Evolutionary conservation across 2,888 invertebrate genomes (phyloP), one percentile per base, ranked within the genome.

Genomic region (Sarcophaga subvicina): DNA sequence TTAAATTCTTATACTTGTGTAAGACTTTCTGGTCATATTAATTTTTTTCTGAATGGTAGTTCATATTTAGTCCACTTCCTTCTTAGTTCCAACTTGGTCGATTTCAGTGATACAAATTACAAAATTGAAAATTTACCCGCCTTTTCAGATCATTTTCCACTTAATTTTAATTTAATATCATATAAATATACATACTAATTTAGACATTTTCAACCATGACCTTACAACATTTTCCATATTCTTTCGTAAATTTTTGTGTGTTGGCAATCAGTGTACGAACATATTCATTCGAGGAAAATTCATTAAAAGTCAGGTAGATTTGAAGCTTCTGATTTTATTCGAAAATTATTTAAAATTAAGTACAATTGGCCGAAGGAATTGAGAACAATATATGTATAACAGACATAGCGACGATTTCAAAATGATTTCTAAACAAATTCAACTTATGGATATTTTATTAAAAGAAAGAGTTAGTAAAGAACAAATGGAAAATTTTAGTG

Each of bases 271-370:
- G 8, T 27, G 37, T 37, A 37, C 37, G 37, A 37, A 37, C 5
- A 49, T 70, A 54, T 59, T 59, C 20, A 27, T 11, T 25, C 8
- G 3, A 59, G n/a, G 12, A 59, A 59, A 59, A 17, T 59, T 59
- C 25, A 64, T 3, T 64, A 14, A 64, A 64, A 6, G 12, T 12
- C 14, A 27, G 5, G 27, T 27, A 27, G 27, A 27, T 27, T 27
- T 70, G 22, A 22, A 20, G 8, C 70, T 17, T 70, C 70, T 14
- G 54, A 70, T 64, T 66, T 63, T 64, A 25, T 64, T 10, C 63
- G 64, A 64, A 76, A 64, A 76, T 64, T 64, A 20, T 76, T 49
- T 27, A 49, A 64, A 27, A 60, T 73, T 14, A 66, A 66, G 37
- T 66, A 17, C 37, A 66, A 66, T 37, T 37, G 37, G 37, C 37